Conservation (phyloP, 2,888 invertebrate species). For the Lasiommata megera region DNA sequence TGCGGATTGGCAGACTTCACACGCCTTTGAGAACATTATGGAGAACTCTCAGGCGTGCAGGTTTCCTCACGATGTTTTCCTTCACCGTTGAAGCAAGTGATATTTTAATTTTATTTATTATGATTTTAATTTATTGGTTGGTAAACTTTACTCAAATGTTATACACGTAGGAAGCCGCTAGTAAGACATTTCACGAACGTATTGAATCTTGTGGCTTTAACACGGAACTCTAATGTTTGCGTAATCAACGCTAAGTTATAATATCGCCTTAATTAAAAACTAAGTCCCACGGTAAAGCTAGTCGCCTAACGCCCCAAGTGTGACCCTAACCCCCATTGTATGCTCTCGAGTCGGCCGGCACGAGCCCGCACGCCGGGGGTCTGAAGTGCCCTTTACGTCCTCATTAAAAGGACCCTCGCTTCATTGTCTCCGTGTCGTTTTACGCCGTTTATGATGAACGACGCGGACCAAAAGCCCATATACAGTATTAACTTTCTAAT, state of each 20-base stretch:
- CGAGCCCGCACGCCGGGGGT: conserved; percentile 6
- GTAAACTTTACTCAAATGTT: too few species aligned
- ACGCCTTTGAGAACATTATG: too few species aligned
- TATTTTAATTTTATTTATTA: too few species aligned
- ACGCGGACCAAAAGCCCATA: neutral
- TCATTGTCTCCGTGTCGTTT: neutral
- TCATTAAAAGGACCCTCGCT: conserved; percentile 11
- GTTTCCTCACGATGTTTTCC: too few species aligned
- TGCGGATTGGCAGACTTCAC: too few species aligned
- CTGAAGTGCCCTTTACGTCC: conserved; percentile 12
- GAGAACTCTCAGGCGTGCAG: too few species aligned
- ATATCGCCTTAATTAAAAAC: neutral
- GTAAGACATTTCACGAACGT: too few species aligned
- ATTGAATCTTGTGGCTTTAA: too few species aligned
- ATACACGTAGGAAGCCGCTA: too few species aligned
- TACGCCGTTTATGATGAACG: neutral
- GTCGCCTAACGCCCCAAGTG: neutral
- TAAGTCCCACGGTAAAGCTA: neutral
- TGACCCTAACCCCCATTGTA: conserved; percentile 4
- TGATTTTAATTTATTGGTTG: too few species aligned
- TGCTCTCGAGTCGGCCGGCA: neutral
- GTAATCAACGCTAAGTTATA: neutral
- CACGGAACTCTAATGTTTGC: neutral
- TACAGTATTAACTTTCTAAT: too few species aligned
- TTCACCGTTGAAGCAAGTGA: too few species aligned